A percentile compares a stretch with the other conserved stretches of the same genome.
These are phyloP conservation scores for Tiliqua scincoides DNA, from an alignment of 2,113 vertebrate species.

Conservation along the genomic window DNA sequence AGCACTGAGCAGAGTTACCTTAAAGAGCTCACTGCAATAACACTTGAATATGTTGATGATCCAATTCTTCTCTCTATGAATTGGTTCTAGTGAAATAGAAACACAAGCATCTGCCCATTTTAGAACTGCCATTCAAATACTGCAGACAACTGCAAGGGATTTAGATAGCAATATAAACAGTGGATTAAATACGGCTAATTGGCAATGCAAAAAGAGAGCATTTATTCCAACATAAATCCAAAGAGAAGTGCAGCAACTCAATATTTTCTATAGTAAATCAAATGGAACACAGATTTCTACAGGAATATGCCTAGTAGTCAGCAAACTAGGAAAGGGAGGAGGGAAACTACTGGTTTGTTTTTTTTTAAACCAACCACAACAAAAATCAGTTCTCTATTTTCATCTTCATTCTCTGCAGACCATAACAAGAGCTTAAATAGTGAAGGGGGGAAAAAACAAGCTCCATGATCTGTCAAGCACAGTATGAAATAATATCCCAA, in stretches of 20 bases:
- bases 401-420: not conserved
- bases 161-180: not conserved
- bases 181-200: not conserved
- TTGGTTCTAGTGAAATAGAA: not conserved
- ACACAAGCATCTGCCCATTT: not conserved
- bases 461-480: not conserved
- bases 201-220: not conserved
- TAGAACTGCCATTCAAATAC: not conserved
- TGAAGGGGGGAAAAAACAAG: conserved; percentile 6
- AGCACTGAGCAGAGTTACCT: no score
- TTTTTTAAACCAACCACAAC: not conserved
- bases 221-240: no score
- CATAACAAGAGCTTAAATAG: conserved; percentile 6
- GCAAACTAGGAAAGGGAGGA: not conserved
- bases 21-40: not conserved
- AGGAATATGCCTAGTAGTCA: not conserved
- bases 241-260: no score
- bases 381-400: not conserved
- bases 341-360: no score
- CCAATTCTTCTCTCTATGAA: not conserved
- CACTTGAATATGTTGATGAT: not conserved
- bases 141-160: not conserved
- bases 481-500: conserved; percentile 28
- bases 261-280: not conserved
- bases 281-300: not conserved